Percentiles rank a stretch among this genome's conserved stretches.
These are phyloP conservation scores for Dreissena polymorpha DNA, from an alignment of 1,140 invertebrate species.

Conservation along the genomic window DNA sequence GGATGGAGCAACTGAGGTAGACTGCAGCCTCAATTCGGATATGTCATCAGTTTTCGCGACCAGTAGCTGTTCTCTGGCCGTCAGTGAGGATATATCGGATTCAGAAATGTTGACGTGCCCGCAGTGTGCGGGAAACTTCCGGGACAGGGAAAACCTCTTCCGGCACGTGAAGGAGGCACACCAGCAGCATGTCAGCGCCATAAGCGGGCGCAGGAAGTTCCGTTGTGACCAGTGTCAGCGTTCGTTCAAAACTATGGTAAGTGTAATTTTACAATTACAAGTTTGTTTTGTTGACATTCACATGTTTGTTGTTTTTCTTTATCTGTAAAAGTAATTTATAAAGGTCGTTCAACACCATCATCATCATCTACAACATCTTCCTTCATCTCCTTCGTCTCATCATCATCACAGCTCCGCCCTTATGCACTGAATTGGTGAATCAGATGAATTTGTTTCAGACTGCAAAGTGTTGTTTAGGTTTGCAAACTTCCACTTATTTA, in stretches of 20 bases:
- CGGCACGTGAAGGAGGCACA: conserved; percentile 20
- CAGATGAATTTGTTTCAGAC: too few relatives aligned
- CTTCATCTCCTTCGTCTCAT: background rate
- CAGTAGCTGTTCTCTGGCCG: background rate
- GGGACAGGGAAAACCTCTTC: conserved; percentile 13
- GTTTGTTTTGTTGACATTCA: background rate
- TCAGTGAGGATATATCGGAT: background rate
- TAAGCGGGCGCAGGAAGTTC: conserved; percentile 4
- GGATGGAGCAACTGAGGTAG: too few relatives aligned
- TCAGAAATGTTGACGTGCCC: conserved; percentile 12
- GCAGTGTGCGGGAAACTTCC: conserved; percentile 5
- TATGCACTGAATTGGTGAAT: background rate
- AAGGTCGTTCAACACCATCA: too few relatives aligned
- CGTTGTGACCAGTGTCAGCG: conserved; percentile 19
- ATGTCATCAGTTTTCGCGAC: conserved; percentile 1
- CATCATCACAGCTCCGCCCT: background rate
- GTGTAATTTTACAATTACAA: background rate
- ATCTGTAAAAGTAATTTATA: background rate
- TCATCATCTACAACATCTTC: background rate
- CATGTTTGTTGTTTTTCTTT: background rate
- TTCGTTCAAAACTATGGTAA: conserved; percentile 48
- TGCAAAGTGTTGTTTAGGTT: too few relatives aligned
- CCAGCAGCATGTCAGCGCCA: conserved; percentile 17
- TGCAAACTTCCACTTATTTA: too few relatives aligned
- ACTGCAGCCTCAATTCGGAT: background rate